A percentile compares a stretch with the other conserved stretches of the same genome.
Evolutionary conservation across 2,888 invertebrate species (phyloP).

Genomic region (Melanchra persicariae): DNA sequence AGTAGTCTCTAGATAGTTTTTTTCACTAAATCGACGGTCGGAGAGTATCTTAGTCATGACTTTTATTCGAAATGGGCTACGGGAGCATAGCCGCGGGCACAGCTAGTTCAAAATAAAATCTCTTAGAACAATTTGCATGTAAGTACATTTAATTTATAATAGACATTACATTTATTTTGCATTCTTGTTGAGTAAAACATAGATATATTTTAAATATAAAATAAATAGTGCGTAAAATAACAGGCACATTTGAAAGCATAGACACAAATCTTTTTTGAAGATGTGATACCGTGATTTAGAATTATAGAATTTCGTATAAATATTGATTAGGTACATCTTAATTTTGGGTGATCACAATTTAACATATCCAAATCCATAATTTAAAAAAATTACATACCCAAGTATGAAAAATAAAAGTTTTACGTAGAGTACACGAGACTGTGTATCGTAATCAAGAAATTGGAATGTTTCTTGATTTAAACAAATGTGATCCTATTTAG

Average conservation of each 20-base stretch:
- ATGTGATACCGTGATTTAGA: not conserved
- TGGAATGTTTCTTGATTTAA: not conserved
- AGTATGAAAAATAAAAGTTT: not conserved
- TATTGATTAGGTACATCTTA: not conserved
- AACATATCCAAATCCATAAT: too few species aligned
- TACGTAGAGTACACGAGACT: not conserved
- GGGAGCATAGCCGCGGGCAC: not conserved
- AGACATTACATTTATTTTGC: not conserved
- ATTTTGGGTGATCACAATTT: not conserved
- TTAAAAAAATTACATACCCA: too few species aligned
- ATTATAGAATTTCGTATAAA: not conserved
- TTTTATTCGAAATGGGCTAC: too few species aligned
- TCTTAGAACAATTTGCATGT: not conserved
- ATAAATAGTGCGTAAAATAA: not conserved
- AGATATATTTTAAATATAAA: not conserved
- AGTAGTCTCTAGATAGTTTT: too few species aligned
- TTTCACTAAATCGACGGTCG: too few species aligned
- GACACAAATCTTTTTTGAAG: not conserved
- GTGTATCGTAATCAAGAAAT: not conserved
- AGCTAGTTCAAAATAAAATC: not conserved
- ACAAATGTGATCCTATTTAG: too few species aligned
- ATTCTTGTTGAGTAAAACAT: not conserved
- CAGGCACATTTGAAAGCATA: not conserved
- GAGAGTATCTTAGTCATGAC: too few species aligned
- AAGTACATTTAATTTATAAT: not conserved